phyloP scores from a whole-genome alignment of 92 coral and sea anemone species.

The Porites cylindrica region DNA sequence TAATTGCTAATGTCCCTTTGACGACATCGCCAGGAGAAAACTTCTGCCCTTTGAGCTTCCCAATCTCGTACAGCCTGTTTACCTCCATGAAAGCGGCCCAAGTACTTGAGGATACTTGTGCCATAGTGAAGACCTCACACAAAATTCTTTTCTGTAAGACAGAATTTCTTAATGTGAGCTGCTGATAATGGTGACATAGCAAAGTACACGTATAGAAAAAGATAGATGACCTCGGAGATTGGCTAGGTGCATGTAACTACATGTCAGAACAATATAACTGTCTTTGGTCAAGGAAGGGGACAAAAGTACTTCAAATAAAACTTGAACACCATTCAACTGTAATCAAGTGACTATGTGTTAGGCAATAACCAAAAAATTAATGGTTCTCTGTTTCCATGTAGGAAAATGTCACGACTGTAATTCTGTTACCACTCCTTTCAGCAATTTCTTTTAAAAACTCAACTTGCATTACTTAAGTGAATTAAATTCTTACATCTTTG shows the following conservation, averaged over 20 bases:
- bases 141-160: conserved; percentile 17
- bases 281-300: conserved; percentile 1
- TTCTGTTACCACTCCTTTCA: neutral
- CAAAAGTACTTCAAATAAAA: neutral
- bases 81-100: conserved; percentile 28
- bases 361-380: neutral
- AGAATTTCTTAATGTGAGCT: neutral
- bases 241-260: neutral
- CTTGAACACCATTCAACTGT: conserved; percentile 1
- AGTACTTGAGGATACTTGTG: neutral
- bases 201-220: neutral
- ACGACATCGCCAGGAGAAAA: neutral
- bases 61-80: conserved; percentile 12
- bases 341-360: neutral
- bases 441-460: neutral
- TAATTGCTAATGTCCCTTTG: neutral
- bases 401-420: neutral
- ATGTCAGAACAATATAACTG: neutral
- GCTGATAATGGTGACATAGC: neutral
- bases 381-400: conserved; percentile 2
- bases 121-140: conserved; percentile 26
- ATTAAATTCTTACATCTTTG: conserved; percentile 30
- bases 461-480: neutral
- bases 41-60: conserved; percentile 9
- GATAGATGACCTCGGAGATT: neutral